phyloP scores from a whole-genome alignment of 2,888 invertebrate species.

The Stenurella melanura region DNA sequence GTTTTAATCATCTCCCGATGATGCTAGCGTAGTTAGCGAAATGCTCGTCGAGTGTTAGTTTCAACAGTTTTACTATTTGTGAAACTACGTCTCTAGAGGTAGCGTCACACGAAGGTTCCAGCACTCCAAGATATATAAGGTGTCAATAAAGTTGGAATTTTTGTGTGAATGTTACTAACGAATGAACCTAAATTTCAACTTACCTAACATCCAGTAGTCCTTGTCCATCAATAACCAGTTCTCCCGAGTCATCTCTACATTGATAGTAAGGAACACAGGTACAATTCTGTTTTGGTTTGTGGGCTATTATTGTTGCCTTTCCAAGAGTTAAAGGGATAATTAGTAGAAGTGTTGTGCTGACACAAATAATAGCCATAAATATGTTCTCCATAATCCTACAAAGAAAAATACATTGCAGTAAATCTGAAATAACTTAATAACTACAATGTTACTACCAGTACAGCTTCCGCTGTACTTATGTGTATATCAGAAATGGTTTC shows the following conservation, averaged over 20 bases:
- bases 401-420: no score
- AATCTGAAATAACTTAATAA: no score
- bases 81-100: no score
- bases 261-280: conserved; percentile 37
- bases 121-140: no score
- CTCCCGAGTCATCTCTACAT: conserved; percentile 22
- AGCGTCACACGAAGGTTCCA: no score
- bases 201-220: conserved; percentile 30
- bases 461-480: no score
- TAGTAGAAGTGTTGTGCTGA: background rate
- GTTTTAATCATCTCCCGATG: no score
- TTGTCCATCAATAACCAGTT: conserved; percentile 24
- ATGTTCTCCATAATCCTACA: no score
- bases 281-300: conserved; percentile 7
- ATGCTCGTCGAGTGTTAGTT: background rate
- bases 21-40: no score
- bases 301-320: background rate
- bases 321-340: background rate
- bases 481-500: no score
- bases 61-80: background rate
- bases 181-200: background rate
- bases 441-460: no score
- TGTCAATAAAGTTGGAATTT: no score
- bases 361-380: background rate
- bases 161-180: background rate